Evolutionary conservation across 2,888 invertebrate species (phyloP).

Genomic region (Panopea generosa): DNA sequence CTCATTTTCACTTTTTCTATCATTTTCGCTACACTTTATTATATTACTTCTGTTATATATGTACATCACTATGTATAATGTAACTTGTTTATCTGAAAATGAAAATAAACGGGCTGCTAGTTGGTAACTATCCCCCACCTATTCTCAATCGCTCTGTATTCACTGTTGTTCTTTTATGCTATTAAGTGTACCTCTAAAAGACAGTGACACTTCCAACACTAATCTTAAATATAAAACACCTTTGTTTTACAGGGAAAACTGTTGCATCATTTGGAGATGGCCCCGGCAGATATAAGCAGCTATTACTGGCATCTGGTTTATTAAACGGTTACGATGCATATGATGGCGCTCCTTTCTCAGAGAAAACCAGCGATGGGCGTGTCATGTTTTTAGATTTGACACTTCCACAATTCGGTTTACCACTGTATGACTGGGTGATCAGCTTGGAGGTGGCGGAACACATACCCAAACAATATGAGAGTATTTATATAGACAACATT

Average conservation of each 20-base stretch:
- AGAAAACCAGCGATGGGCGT: conserved; percentile 58
- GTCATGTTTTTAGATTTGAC: conserved; percentile 67
- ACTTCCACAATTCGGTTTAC: conserved; percentile 66
- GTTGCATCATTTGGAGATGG: conserved; percentile 67
- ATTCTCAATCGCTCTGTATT: too few relatives aligned
- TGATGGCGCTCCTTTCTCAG: conserved; percentile 61
- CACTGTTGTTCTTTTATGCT: too few relatives aligned
- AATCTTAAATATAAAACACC: too few relatives aligned
- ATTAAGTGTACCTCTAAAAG: too few relatives aligned
- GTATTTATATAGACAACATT: conserved; percentile 58
- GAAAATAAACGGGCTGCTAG: too few relatives aligned
- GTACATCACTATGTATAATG: too few relatives aligned
- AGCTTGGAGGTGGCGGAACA: conserved; percentile 69
- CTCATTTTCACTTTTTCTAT: too few relatives aligned
- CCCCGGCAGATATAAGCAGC: conserved; percentile 64
- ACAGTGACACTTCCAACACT: too few relatives aligned
- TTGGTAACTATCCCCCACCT: too few relatives aligned
- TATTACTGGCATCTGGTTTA: conserved; percentile 39
- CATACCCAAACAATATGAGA: conserved; percentile 58
- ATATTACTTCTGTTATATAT: too few relatives aligned
- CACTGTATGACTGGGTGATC: conserved; percentile 67
- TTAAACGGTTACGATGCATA: conserved; percentile 57
- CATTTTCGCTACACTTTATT: too few relatives aligned
- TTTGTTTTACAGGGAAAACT: conserved; percentile 48
- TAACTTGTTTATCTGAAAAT: too few relatives aligned